Evolutionary conservation across 2,797 vertebrate genomes (phyloP), one percentile per base, ranked within the genome.

Genomic region (Amazona ochrocephala): DNA sequence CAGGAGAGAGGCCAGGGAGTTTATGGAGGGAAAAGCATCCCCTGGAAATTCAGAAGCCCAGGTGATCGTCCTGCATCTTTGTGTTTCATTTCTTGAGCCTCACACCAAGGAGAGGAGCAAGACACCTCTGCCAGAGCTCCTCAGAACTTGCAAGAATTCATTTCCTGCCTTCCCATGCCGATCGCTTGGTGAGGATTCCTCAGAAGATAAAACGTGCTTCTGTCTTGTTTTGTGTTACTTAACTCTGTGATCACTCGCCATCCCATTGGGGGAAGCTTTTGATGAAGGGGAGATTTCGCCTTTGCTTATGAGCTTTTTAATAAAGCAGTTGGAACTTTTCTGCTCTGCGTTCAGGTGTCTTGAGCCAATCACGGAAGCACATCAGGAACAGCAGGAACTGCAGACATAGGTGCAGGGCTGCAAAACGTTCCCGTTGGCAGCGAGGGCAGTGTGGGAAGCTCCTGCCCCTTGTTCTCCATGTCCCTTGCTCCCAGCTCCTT

Each of bases 141-240:
- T 67, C 80, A 87, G 60, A 74, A 93, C 22, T 76, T 74, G 34
- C 20, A 75, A 79, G 71, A 26, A 42, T 87, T 95, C 39, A 93
- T 93, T 93, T 96, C 94, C 93, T 97, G 94, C 86, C 86, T 86
- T 70, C 90, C 86, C 90, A 44, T 53, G 29, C 90, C 41, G 83
- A 58, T 78, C 4, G 30, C 73, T 77, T 79, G 86, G 32, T 73
- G 72, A 91, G 76, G 64, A 75, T 76, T 76, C 95, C 86, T 87
- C 32, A 44, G 68, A 54, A 82, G 74, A 89, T 34, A 73, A 87
- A 62, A 82, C 5, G 29, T 26, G n/a, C 34, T 56, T 90, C 44
- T 90, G 29, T 30, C 77, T 79, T 34, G 18, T 6, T 78, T 70
- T 89, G 70, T 84, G n/a, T 61, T 87, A 16, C 47, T 93, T 65